phyloP scores from a whole-genome alignment of 1,140 invertebrate genomes.

The Paracyclopina nana region DNA sequence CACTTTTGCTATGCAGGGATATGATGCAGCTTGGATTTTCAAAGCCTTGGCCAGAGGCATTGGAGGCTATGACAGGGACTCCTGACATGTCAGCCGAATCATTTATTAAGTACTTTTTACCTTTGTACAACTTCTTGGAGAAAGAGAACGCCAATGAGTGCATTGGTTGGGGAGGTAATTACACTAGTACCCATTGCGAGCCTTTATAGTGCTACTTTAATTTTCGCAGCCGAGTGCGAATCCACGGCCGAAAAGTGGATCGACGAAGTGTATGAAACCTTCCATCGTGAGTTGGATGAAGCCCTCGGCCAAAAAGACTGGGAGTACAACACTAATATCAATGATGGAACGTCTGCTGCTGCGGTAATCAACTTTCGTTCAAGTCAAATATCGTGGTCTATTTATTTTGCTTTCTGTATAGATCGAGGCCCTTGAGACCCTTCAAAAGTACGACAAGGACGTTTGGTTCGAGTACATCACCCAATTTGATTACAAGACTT shows the following conservation, averaged over 20 bases:
- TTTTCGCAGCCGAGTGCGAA: neutral
- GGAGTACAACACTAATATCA: conserved; percentile 4
- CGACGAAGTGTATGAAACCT: neutral
- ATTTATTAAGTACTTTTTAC: no score
- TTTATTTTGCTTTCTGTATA: neutral
- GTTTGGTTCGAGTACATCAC: neutral
- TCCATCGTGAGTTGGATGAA: neutral
- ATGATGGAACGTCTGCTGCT: neutral
- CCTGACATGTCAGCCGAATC: no score
- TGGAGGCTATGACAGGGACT: no score
- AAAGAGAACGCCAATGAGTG: neutral
- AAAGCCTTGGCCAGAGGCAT: no score
- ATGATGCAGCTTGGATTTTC: no score
- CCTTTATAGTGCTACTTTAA: no score
- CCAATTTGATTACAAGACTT: neutral
- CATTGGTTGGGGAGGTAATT: neutral
- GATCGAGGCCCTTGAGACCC: neutral
- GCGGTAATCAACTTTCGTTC: neutral
- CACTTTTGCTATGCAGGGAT: no score
- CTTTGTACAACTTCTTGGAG: no score
- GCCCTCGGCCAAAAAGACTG: neutral
- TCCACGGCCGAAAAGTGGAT: neutral
- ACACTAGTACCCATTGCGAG: no score
- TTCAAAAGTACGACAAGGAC: neutral
- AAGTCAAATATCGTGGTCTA: neutral